Percentiles rank a stretch among this genome's conserved stretches.
Evolutionary conservation across 2,797 vertebrate species (phyloP).

Genomic region (Danio choprae): DNA sequence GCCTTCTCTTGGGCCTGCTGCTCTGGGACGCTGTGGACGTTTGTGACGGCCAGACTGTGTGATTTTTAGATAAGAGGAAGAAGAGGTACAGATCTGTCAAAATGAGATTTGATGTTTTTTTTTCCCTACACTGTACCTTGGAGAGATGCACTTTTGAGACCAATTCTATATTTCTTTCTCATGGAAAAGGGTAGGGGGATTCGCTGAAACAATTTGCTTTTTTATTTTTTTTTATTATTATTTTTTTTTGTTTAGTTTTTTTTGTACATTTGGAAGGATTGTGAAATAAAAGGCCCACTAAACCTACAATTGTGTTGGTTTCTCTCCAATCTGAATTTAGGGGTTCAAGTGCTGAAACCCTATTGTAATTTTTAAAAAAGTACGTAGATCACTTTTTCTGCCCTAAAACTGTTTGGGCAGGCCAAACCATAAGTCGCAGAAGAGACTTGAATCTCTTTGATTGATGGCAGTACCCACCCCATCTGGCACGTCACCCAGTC

Average conservation of each 20-base stretch:
- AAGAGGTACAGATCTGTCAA: conserved; percentile 70
- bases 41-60: conserved; percentile 71
- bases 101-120: conserved; percentile 72
- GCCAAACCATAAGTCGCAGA: no score
- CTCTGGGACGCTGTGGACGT: conserved; percentile 72
- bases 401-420: no score
- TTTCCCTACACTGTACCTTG: conserved; percentile 71
- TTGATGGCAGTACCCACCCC: no score
- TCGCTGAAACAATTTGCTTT: conserved; percentile 65
- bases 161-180: conserved; percentile 70
- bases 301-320: conserved; percentile 56
- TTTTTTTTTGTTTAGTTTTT: conserved; percentile 71
- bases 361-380: no score
- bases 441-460: no score
- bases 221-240: conserved; percentile 62
- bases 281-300: conserved; percentile 84
- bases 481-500: no score
- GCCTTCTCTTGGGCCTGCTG: conserved; percentile 71
- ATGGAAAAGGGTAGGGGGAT: conserved; percentile 65
- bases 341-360: no score
- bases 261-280: conserved; percentile 85
- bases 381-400: no score
- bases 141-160: conserved; percentile 76
- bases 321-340: no score
- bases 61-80: conserved; percentile 66